Evolutionary conservation across 1,140 invertebrate species (phyloP).

Genomic region (Leptestheria dahalacensis): DNA sequence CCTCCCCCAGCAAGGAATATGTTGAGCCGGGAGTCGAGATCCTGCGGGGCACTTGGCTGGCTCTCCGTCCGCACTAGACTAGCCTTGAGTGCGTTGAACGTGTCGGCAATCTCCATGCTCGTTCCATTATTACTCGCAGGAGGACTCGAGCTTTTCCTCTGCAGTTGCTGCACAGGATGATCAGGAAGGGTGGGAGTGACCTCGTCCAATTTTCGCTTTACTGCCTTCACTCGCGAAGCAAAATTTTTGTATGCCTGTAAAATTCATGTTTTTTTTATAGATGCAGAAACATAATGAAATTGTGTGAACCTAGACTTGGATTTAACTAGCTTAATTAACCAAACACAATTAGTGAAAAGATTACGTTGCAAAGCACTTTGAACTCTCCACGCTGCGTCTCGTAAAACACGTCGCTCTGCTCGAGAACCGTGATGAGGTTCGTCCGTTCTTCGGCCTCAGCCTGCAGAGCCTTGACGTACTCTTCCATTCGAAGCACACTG

Average conservation of each 20-base stretch:
- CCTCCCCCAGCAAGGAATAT: background rate
- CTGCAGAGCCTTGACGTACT: constrained; percentile 60
- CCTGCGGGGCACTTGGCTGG: background rate
- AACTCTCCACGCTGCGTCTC: constrained; percentile 77
- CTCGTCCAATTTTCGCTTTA: constrained; percentile 72
- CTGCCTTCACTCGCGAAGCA: constrained; percentile 61
- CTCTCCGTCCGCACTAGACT: background rate
- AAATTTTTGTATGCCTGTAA: constrained; percentile 80
- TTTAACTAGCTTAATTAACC: too few species aligned
- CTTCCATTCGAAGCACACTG: constrained; percentile 57
- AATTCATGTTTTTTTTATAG: constrained; percentile 16
- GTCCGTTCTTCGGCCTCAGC: constrained; percentile 65
- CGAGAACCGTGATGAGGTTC: constrained; percentile 53
- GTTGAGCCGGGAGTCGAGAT: constrained; percentile 7
- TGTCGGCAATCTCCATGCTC: constrained; percentile 15
- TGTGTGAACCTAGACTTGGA: too few species aligned
- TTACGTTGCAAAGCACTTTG: constrained; percentile 81
- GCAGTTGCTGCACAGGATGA: constrained; percentile 27
- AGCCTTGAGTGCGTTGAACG: background rate
- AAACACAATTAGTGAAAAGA: constrained; percentile 21
- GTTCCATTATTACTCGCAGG: constrained; percentile 26
- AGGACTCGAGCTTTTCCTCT: constrained; percentile 53
- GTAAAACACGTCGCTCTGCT: constrained; percentile 70
- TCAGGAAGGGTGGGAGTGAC: constrained; percentile 40
- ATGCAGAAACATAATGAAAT: background rate